These are phyloP conservation scores for Sebastes schlegelii DNA, from an alignment of 2,113 vertebrate genomes.

Conservation along the genomic window DNA sequence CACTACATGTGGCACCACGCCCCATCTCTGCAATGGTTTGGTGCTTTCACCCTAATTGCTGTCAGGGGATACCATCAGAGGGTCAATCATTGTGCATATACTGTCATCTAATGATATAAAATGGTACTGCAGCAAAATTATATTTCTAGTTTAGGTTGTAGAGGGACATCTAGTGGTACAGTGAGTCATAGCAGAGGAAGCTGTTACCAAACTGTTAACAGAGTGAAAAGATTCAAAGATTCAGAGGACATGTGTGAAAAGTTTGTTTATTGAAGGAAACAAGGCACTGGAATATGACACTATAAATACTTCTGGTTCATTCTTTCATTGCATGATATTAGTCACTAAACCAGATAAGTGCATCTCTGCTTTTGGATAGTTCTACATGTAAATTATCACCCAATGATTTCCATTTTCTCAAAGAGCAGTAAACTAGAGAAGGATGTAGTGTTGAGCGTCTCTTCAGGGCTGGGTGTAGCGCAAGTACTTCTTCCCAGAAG, in stretches of 20 bases:
- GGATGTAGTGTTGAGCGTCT: not conserved
- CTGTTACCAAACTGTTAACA: not conserved
- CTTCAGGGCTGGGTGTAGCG: constrained; percentile 91
- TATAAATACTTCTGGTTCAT: not conserved
- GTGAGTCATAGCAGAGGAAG: not conserved
- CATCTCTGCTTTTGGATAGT: not conserved
- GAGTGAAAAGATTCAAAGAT: not conserved
- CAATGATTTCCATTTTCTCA: not conserved
- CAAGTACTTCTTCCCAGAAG: constrained; percentile 95
- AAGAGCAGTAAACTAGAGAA: not conserved
- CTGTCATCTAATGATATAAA: constrained; percentile 36
- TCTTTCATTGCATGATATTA: not conserved
- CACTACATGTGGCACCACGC: constrained; percentile 41
- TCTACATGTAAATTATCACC: not conserved
- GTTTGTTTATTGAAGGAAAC: constrained; percentile 62
- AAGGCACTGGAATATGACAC: constrained; percentile 63
- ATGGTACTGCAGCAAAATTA: constrained; percentile 1
- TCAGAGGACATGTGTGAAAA: constrained; percentile 14
- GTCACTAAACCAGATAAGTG: not conserved
- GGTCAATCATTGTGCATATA: not conserved
- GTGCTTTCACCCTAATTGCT: not conserved
- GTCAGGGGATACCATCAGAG: not conserved
- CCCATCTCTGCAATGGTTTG: constrained; percentile 20
- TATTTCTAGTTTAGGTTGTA: not conserved
- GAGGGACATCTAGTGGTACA: constrained; percentile 55